Evolutionary conservation across 2,888 invertebrate species (phyloP), one percentile per base, ranked within the genome.

Genomic region (Germaria angustata): DNA sequence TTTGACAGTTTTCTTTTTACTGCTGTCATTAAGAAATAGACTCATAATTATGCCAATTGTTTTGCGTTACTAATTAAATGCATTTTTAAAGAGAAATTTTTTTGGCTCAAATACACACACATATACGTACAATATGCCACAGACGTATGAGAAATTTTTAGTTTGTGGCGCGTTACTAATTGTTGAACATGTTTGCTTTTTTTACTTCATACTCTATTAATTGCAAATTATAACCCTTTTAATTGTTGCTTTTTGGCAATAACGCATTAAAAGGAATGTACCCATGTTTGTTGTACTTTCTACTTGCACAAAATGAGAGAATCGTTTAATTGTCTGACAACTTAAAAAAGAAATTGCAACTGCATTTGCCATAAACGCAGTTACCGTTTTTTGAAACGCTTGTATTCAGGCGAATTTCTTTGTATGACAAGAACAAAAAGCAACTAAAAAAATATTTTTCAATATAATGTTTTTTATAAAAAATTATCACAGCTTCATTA

Each of bases 141-240:
- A n/a, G 4, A 5, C 17, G 34, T 59, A 17, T 17, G 46, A 36
- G 11, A 36, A 32, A 59, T 57, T 66, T 59, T 49, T 46, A 69
- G n/a, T 71, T 72, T 57, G 71, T 49, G 28, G 55, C 20, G 78
- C 78, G 71, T 79, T 72, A 79, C 78, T 71, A 65, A 79, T 78
- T 63, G 63, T 39, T 34, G 13, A 20, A 39, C 20, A 28, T 20
- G 6, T 59, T 32, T 66, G 20, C 11, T 49, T 53, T 72, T 28
- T 28, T 28, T 44, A 15, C 46, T 81, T 72, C 61, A 53, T 57
- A 55, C 63, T 81, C 81, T 81, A 73, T 78, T 78, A 78, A 63
- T 78, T 81, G 65, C 55, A 44, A 77, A 78, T 69, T 72, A 78
- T 75, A 78, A 81, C 78, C 81, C 82, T 79, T 82, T 81, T 79